Percentiles rank a stretch among this genome's conserved stretches.
Evolutionary conservation across 2,797 vertebrate genomes (phyloP).

Genomic region (Brachymystax lenok): DNA sequence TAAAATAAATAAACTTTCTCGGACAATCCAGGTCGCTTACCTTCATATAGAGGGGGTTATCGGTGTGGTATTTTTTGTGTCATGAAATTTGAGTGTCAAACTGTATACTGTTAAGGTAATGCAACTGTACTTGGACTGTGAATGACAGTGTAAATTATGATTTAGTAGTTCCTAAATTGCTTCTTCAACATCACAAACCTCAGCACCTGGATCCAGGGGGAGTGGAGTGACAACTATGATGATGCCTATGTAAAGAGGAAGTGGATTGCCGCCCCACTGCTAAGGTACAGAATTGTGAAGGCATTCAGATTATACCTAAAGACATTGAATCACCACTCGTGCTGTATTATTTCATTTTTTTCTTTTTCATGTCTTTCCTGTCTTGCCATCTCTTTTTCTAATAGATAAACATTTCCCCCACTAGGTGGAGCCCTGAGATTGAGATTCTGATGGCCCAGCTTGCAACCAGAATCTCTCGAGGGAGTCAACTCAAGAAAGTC

Average conservation of each 20-base stretch:
- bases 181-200: conserved; percentile 84
- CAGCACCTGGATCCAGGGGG: conserved; percentile 83
- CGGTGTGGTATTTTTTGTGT: too few species aligned
- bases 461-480: conserved; percentile 49
- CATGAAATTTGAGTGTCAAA: too few species aligned
- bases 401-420: conserved; percentile 30
- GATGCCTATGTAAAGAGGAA: conserved; percentile 76
- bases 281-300: conserved; percentile 75
- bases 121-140: neutral
- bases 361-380: neutral
- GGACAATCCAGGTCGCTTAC: too few species aligned
- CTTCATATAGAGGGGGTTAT: too few species aligned
- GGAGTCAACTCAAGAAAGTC: conserved; percentile 54
- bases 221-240: conserved; percentile 88
- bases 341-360: neutral
- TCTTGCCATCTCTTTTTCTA: neutral
- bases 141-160: conserved; percentile 13
- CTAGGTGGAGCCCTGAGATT: conserved; percentile 86
- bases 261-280: conserved; percentile 79
- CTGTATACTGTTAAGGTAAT: neutral
- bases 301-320: neutral
- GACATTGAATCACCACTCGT: neutral
- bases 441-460: conserved; percentile 77
- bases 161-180: conserved; percentile 87
- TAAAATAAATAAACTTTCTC: too few species aligned